Base-by-base conservation (phyloP, 2,888 invertebrate species). In the Cyclophora punctaria region DNA sequence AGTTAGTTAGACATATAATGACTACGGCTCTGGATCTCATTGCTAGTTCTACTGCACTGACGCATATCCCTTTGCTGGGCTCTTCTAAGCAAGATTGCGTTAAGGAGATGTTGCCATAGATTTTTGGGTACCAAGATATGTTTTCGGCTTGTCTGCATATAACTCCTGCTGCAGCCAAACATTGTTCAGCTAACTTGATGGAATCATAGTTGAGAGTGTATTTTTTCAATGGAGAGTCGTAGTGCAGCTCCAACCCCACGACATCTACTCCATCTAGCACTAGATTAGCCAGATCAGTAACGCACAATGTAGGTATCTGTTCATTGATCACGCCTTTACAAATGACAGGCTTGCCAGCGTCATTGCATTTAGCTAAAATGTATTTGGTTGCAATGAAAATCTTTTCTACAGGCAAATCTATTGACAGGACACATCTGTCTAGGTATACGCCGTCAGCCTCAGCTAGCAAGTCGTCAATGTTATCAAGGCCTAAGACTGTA, bases 211-310 rank as follows among this genome's bases (percentile, higher is more conserved):
- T 62, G 3, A 75, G 71, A 3, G 77, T 63, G 56, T 76, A 63
- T 59, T 82, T 87, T 48, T 75, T 79, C 41, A 85, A 58, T 0
- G 86, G 86, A 5, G 84, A 83, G 65, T 85, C 80, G 55, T 83
- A 87, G 59, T 84, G 76, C 35, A 87, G 91, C 71, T 98, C 89
- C 91, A 97, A 92, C 80, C 91, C 90, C 48, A 97, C 92, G 64
- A 96, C 96, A 78, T 97, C 97, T 43, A 93, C 94, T 3, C 97
- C 97, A 79, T 98, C 97, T 34, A 97, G 84, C 44, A 98, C 92
- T 6, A 96, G 93, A 79, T 97, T 97, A 34, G 96, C 97, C n/a
- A 98, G 95, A 75, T 97, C 97, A 33, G 94, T 79, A 91, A 91
- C 49, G 93, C 96, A 59, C 92, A 94, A 56, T 90, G 90, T 65